A percentile compares a stretch with the other conserved stretches of the same genome.
phyloP scores from a whole-genome alignment of 2,888 invertebrate genomes.

The Stenotaenia linearis region DNA sequence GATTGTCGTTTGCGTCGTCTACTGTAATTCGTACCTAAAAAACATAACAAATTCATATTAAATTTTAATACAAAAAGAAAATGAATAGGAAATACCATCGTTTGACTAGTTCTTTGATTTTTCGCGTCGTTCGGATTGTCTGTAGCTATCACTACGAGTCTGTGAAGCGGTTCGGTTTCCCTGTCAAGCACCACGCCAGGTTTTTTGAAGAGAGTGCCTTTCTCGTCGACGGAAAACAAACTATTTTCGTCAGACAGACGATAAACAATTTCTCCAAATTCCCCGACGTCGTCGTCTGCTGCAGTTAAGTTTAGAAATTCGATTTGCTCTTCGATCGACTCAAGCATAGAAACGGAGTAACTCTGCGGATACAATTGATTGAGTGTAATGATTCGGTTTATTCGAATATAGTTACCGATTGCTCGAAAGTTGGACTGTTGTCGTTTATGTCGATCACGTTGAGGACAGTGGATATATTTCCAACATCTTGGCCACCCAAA shows the following conservation, averaged over 20 bases:
- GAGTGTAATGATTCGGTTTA: background rate
- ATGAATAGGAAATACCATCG: conserved; percentile 28
- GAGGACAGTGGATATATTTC: background rate
- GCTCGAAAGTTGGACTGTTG: background rate
- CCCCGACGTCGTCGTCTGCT: conserved; percentile 57
- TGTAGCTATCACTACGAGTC: background rate
- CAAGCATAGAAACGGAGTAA: conserved; percentile 64
- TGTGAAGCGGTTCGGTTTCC: background rate
- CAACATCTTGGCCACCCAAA: background rate
- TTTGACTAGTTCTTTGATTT: conserved; percentile 28
- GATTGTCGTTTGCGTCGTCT: conserved; percentile 70
- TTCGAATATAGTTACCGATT: background rate
- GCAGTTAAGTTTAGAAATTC: conserved; percentile 64
- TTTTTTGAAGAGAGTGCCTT: background rate
- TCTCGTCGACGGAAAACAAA: conserved; percentile 64
- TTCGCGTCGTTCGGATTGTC: conserved; percentile 29
- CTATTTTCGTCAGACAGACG: conserved; percentile 67
- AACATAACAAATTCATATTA: background rate
- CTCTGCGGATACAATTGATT: conserved; percentile 48
- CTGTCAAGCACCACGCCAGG: background rate
- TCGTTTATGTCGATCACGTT: background rate
- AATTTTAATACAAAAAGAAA: background rate
- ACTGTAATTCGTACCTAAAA: conserved; percentile 55
- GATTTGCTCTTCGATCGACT: conserved; percentile 63
- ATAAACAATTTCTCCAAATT: conserved; percentile 64